phyloP scores from a whole-genome alignment of 2,888 invertebrate species.

The Acanthopleura granulata region DNA sequence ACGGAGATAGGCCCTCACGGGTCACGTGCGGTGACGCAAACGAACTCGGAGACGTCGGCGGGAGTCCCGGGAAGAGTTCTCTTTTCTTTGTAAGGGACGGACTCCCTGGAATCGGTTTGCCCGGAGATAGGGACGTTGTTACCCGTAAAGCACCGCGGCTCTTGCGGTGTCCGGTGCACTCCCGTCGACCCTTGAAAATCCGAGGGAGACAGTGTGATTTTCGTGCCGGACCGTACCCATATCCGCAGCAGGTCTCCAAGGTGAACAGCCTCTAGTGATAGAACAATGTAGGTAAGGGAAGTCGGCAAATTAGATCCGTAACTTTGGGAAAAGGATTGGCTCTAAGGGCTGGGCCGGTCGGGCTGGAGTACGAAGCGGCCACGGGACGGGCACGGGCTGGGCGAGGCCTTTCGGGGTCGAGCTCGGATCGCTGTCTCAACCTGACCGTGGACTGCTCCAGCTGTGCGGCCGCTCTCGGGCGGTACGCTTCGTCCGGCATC shows the following conservation, averaged over 20 bases:
- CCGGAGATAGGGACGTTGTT: conserved; percentile 69
- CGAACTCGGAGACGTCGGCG: conserved; percentile 66
- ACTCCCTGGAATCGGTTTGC: conserved; percentile 70
- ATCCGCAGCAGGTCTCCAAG: conserved; percentile 84
- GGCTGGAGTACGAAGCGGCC: conserved; percentile 73
- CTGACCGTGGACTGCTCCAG: conserved; percentile 59
- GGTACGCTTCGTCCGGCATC: conserved; percentile 72
- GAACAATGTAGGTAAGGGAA: conserved; percentile 78
- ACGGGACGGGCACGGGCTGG: conserved; percentile 59
- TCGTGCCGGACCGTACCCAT: conserved; percentile 77
- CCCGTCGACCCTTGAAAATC: conserved; percentile 68
- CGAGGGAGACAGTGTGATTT: conserved; percentile 67
- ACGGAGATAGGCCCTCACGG: conserved; percentile 66
- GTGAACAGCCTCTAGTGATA: conserved; percentile 79
- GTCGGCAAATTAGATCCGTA: conserved; percentile 76
- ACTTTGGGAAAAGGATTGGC: conserved; percentile 80
- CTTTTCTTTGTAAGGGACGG: conserved; percentile 70
- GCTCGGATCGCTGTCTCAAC: conserved; percentile 53
- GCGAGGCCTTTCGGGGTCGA: conserved; percentile 49
- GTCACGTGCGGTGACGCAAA: conserved; percentile 40
- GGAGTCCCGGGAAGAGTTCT: conserved; percentile 69
- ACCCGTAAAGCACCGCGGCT: conserved; percentile 69
- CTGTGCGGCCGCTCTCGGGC: conserved; percentile 41
- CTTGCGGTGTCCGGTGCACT: conserved; percentile 65
- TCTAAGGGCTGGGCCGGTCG: conserved; percentile 77